These are phyloP conservation scores for Rhegmatorhina hoffmannsi DNA, from an alignment of 2,113 vertebrate genomes.

Conservation along the genomic window DNA sequence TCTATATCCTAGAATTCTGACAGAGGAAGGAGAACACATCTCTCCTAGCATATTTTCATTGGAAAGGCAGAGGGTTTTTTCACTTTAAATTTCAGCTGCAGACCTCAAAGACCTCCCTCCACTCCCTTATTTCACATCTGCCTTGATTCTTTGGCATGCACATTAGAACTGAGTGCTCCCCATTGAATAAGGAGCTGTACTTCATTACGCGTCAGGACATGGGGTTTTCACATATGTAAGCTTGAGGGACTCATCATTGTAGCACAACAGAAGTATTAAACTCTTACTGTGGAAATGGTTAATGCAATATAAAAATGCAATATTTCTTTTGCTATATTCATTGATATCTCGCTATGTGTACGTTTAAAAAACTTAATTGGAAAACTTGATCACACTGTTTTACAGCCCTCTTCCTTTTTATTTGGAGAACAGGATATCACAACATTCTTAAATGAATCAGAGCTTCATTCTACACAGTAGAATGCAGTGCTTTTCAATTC, in stretches of 20 bases:
- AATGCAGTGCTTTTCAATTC: background rate
- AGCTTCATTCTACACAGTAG: background rate
- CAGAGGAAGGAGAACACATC: background rate
- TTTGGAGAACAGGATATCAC: background rate
- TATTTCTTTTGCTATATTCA: background rate
- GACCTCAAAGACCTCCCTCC: rapidly evolving
- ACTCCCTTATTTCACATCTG: background rate
- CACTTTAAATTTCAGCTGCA: background rate
- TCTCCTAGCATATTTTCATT: background rate
- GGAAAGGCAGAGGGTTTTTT: background rate
- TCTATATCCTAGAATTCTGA: background rate
- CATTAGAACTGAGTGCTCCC: background rate
- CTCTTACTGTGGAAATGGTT: background rate
- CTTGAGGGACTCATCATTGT: background rate
- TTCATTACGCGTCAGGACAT: background rate
- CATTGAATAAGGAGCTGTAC: background rate
- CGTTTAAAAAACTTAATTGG: background rate
- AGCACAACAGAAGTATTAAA: background rate
- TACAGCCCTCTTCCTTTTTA: background rate
- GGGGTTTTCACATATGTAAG: background rate
- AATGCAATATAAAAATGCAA: background rate
- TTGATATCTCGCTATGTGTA: background rate
- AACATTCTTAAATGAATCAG: background rate
- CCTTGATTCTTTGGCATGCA: background rate
- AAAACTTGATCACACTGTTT: background rate